Base-by-base conservation (phyloP, 1,140 invertebrate species). In the Scaptomyza hsui region DNA sequence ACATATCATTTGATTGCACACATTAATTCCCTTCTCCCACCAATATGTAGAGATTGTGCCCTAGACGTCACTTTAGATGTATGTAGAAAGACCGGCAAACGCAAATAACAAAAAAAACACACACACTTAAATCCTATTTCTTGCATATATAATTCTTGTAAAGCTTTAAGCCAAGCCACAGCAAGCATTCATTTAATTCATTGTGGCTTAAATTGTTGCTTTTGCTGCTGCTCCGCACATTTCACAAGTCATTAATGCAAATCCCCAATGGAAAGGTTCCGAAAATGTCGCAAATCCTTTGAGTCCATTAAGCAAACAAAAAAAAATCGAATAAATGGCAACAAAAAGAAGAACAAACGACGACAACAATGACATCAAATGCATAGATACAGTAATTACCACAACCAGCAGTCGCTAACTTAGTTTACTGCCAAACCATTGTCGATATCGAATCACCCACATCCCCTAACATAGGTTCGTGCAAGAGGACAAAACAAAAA, bases 21-120 rank as follows among this genome's bases (percentile, higher is more conserved):
- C 32, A 39, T 26, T 19, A 48, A 32, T 60, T 44, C 37, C 63
- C 44, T 45, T 55, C 37, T 67, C 42, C 35, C 37, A 29, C 42
- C 35, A 24, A 13, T 44, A 19, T 72, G 56, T 76, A 72, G 77
- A 86, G 75, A 72, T 82, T 88, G 82, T 88, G 75, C 82, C 82
- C 78, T 81, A 78, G 82, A 75, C 82, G 82, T 86, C 82, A 86
- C 82, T 67, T 86, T 88, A 49, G 82, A 75, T 86, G 82, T 82
- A 82, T 78, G 78, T 72, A 86, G 73, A 83, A 47, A 67, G 57
- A 65, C 65, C 70, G 55, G 59, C 57, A 53, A 69, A 35, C 19
- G 37, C 10, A 57, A 56, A 44, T 26, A 21, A 16, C 9, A 62
- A 29, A 39, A 21, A 39, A 41, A 42, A 60, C 24, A 2, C 47